A percentile compares a stretch with the other conserved stretches of the same genome.
These are phyloP conservation scores for Sterrhoptilus dennistouni DNA, from an alignment of 2,113 vertebrate species.

Conservation along the genomic window DNA sequence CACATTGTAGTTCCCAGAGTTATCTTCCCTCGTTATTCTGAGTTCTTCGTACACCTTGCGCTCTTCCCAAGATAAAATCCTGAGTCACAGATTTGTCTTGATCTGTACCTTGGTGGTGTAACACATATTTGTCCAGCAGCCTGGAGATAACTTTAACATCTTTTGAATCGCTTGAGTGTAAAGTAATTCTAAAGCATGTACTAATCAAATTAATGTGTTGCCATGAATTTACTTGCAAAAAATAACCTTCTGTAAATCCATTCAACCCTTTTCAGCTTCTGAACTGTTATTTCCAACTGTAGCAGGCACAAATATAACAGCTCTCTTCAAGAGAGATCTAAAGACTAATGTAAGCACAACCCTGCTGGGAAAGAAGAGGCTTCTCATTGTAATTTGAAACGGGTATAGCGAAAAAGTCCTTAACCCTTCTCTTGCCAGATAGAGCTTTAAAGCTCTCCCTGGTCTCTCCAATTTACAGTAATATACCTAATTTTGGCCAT, in stretches of 20 bases:
- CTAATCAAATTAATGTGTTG: slow-evolving; percentile 75
- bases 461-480: slow-evolving; percentile 3
- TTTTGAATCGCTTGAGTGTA: slow-evolving; percentile 74
- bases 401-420: slow-evolving; percentile 81
- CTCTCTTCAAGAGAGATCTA: slow-evolving; percentile 85
- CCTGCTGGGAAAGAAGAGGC: slow-evolving; percentile 95
- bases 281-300: slow-evolving; percentile 85
- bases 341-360: slow-evolving; percentile 92
- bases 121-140: slow-evolving; percentile 74
- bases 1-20: slow-evolving; percentile 75
- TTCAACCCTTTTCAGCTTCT: slow-evolving; percentile 76
- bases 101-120: slow-evolving; percentile 75
- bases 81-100: slow-evolving; percentile 78
- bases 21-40: slow-evolving; percentile 74
- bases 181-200: slow-evolving; percentile 75
- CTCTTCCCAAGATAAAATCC: slow-evolving; percentile 77
- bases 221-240: slow-evolving; percentile 75
- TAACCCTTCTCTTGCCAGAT: slow-evolving; percentile 80
- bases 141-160: slow-evolving; percentile 78
- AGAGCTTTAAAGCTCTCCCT: slow-evolving; percentile 52
- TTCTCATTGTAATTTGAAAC: slow-evolving; percentile 98
- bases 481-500: background rate
- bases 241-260: slow-evolving; percentile 75
- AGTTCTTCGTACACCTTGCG: slow-evolving; percentile 77
- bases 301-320: slow-evolving; percentile 90